A percentile compares a stretch with the other conserved stretches of the same genome.
These are phyloP conservation scores for Heterohyrax brucei DNA, from an alignment of 2,797 vertebrate genomes.

Conservation along the genomic window DNA sequence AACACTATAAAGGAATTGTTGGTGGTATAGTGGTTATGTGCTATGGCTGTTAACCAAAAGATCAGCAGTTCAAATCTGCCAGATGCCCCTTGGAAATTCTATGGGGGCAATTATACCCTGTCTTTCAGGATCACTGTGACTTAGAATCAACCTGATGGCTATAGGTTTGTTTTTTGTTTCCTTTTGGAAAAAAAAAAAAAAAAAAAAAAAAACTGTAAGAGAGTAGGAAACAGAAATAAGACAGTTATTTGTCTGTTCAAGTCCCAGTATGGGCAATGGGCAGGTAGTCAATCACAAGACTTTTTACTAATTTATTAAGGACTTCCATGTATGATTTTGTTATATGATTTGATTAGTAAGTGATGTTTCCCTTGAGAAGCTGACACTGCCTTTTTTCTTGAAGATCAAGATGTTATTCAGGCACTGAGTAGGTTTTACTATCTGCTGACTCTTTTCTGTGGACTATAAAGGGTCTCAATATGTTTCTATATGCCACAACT, in stretches of 20 bases:
- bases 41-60: no score
- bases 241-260: not conserved
- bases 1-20: not conserved
- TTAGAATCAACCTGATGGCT: no score
- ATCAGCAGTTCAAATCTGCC: no score
- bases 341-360: not conserved
- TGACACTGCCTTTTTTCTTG: conserved; percentile 14
- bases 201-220: not conserved
- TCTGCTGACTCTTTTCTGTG: not conserved
- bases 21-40: no score
- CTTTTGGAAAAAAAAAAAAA: no score
- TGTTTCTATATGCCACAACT: not conserved
- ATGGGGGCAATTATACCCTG: no score
- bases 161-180: no score
- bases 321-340: not conserved
- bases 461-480: rapidly evolving
- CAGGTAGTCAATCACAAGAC: not conserved
- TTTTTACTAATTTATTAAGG: not conserved
- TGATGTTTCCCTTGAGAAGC: not conserved
- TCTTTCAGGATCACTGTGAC: no score
- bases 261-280: not conserved
- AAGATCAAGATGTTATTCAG: not conserved
- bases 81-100: no score
- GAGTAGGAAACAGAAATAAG: not conserved
- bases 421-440: not conserved